Conservation (phyloP, 2,113 vertebrate genomes). For the Oenanthe oenanthe region DNA sequence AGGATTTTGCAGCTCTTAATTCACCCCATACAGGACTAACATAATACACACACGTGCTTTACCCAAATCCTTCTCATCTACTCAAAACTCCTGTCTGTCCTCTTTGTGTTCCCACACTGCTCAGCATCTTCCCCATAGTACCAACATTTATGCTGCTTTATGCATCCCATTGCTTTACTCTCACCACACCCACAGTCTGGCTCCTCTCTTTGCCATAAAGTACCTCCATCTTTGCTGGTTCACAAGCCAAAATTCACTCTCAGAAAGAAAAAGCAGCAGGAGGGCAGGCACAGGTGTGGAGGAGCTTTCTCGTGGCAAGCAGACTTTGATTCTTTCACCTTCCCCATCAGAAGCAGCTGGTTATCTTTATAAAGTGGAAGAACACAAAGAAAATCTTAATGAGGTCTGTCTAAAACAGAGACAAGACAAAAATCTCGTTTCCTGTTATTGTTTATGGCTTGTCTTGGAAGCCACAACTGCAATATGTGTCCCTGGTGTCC, state of each 20-base stretch:
- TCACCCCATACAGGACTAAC: not conserved
- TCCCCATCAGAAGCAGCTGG: not conserved
- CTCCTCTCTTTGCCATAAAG: not conserved
- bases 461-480: not conserved
- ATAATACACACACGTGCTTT: not conserved
- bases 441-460: not conserved
- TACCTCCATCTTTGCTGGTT: not conserved
- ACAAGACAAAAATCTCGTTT: not conserved
- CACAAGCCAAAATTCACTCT: not conserved
- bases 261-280: not conserved
- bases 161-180: not conserved
- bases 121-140: not conserved
- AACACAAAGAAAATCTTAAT: not conserved
- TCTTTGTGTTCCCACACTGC: not conserved
- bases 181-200: accelerated
- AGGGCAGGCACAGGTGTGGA: not conserved
- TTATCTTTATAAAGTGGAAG: not conserved
- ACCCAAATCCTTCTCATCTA: not conserved
- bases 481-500: not conserved
- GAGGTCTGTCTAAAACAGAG: not conserved
- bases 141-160: not conserved
- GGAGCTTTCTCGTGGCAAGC: not conserved
- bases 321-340: not conserved
- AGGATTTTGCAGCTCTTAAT: not conserved
- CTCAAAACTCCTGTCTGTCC: not conserved